Base-by-base conservation (phyloP, 2,888 invertebrate species). In the Dusona sp. region DNA sequence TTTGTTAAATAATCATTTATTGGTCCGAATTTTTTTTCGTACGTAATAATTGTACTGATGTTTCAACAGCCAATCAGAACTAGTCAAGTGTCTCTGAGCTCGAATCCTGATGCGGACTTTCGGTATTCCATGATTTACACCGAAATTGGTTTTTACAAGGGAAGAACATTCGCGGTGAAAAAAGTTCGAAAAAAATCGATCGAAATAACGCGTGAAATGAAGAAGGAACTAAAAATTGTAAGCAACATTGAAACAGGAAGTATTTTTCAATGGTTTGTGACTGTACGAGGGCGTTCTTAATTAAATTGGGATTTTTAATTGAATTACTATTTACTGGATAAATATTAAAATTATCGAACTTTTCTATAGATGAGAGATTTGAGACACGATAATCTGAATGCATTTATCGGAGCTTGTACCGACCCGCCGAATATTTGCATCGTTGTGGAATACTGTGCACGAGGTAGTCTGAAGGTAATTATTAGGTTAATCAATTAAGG, bases 401-500 rank as follows among this genome's bases (percentile, higher is more conserved):
- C 98, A 19, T 98, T 98, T 92, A 97, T 98, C 87, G 98, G 98
- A 72, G 98, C 98, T 19, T 98, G 98, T 92, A 97, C 98, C 19
- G 98, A 98, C 91, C 97, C 98, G 2, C 98, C 98, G 0, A 97
- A 98, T 92, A 97, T 98, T 91, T 98, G 98, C 94, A 97, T 98
- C 89, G 96, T 98, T 74, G 97, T 98, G 0, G 97, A 98, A 92
- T 98, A 98, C 94, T 98, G 98, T 94, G 97, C 97, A 19, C 95
- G 98, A 86, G 98, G 98, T 78, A 98, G 98, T 92, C 96, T 99
- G 86, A 98, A 98, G 96, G 99, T 97, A 95, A 94, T 38, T 84
- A 48, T 22, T n/a, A 81, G 11, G 11, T 33, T 33, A 33, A 33
- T 33, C 33, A 33, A 33, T 33, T 33, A 33, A 33, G 33, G 33